Evolutionary conservation across 1,140 invertebrate genomes (phyloP), one percentile per base, ranked within the genome.

Genomic region (Armadillidium nasatum): DNA sequence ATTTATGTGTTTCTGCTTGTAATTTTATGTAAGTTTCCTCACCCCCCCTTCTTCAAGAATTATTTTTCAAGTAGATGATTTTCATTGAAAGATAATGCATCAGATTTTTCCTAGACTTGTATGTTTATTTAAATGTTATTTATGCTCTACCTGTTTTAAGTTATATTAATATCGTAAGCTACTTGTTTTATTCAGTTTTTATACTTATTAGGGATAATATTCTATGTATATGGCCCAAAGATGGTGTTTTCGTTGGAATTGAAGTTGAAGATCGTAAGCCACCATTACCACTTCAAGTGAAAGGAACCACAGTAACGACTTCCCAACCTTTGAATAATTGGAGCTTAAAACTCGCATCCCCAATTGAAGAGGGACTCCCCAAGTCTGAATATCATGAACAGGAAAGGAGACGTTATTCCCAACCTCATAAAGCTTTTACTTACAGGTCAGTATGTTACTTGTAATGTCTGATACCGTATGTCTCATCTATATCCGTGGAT

Each of bases 351-450:
- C 88, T 92, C 10, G 92, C 93, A 0, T 91, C 90, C 7, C 50
- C 50, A 60, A 19, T 15, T 4, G 84, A 86, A 0, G 89, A 92
- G 23, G 94, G 11, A 2, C 50, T 13, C 4, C 11, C 97, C 85
- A 90, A 93, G 50, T 87, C 88, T 50, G 87, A 90, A 70, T 97
- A 95, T 82, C 88, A 92, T 69, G 87, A 89, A 76, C 93, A 92
- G 86, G 91, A 92, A 84, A 84, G 87, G 43, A 84, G 88, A 81
- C 86, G 93, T 22, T 96, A 94, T 84, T 90, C 91, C 71, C 90
- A 91, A 78, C 94, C 94, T 4, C 92, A 94, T 82, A 90, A 91
- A 83, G 91, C 93, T 0, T 96, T 93, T 82, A 94, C 93, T 0
- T 96, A 93, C 83, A 86, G 79, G 79, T 78, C 22, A 50, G 72